These are phyloP conservation scores for Pandion haliaetus DNA, from an alignment of 2,113 vertebrate species.

Conservation along the genomic window DNA sequence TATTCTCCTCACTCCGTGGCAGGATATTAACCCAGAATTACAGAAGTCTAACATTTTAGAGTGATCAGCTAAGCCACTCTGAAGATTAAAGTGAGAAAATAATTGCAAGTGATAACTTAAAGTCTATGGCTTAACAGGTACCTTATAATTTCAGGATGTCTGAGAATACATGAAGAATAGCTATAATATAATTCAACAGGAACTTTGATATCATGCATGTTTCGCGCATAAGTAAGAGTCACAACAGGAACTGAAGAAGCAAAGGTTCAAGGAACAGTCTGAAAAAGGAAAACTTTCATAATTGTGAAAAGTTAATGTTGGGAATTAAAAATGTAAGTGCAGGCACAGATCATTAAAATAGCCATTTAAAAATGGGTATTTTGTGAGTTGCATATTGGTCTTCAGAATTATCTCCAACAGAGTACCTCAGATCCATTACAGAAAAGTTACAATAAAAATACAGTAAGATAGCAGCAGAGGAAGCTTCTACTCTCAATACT, in stretches of 20 bases:
- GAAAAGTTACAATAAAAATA: not conserved
- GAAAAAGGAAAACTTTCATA: not conserved
- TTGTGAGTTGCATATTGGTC: not conserved
- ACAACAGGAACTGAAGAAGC: not conserved
- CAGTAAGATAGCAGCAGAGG: not conserved
- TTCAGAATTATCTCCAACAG: not conserved
- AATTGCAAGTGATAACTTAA: not conserved
- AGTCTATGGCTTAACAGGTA: not conserved
- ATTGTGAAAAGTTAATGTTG: not conserved
- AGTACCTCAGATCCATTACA: not conserved
- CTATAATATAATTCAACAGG: not conserved
- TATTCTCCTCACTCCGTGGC: not conserved
- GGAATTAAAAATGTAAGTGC: not conserved
- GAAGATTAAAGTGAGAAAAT: not conserved
- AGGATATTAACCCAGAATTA: not conserved
- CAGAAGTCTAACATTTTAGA: not conserved
- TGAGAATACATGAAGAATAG: not conserved
- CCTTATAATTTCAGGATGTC: not conserved
- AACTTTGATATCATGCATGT: not conserved
- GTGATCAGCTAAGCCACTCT: not conserved
- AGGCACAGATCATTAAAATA: not conserved
- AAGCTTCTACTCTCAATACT: not conserved
- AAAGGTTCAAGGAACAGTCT: not conserved
- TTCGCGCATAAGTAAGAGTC: not conserved
- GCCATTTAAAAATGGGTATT: not conserved